Base-by-base conservation (phyloP, 2,888 invertebrate genomes). In the Drosophila picticornis region DNA sequence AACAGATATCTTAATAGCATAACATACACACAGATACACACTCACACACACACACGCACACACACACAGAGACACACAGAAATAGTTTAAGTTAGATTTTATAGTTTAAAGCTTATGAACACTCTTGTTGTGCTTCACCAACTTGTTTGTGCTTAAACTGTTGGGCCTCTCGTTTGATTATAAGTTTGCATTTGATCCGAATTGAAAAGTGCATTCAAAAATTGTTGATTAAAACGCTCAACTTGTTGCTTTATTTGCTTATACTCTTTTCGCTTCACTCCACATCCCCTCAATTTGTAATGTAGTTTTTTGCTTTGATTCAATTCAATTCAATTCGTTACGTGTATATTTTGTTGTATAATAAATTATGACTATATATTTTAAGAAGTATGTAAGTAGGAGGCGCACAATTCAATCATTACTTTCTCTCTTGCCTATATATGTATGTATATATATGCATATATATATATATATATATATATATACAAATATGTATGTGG, bases 321-420 rank as follows among this genome's bases (percentile, higher is more conserved):
- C 66, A 29, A 36, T 67, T 73, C 69, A 67, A 67, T 78, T 71
- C 68, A 51, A 72, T 73, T 46, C 46, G 46, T 25, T 75, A 74
- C 69, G 79, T 82, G 72, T 77, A 80, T 77, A 75, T 67, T 74
- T 84, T 80, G 63, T 79, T 77, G 79, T 80, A 81, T 77, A 81
- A 82, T 82, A 82, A 82, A 82, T 82, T 82, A 82, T 82, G 77
- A 77, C 82, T 82, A 82, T 80, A 71, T 79, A 67, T 79, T 57
- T 77, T 79, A 72, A 72, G 82, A 81, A 80, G 55, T 79, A 76
- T 79, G 76, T 81, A 81, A 76, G 81, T 81, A 81, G 81, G 73
- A 81, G 81, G 77, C 81, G 81, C 81, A 77, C 67, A 81, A 63
- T 65, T 61, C 53, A n/a, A n/a, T 53, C 62, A 57, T 40, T 48